Conservation (phyloP, 2,888 invertebrate species). For the Ectemnius cavifrons region DNA sequence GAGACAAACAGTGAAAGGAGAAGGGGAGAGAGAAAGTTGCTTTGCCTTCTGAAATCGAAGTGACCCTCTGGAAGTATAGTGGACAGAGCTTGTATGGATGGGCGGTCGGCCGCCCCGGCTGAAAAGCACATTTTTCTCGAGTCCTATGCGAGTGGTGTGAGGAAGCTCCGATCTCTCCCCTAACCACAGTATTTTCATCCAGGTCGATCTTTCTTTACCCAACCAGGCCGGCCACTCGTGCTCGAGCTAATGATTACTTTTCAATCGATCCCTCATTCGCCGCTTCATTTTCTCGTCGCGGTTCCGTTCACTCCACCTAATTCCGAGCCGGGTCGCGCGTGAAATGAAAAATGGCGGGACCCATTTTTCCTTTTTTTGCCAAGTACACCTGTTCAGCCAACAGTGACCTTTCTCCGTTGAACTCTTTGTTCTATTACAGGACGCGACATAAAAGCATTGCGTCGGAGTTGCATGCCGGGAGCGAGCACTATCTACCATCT, state of each 20-base stretch:
- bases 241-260: constrained; percentile 54
- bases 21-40: constrained; percentile 22
- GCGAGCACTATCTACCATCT: constrained; percentile 4
- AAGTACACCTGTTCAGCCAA: not conserved
- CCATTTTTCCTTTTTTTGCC: not conserved
- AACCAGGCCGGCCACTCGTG: constrained; percentile 16
- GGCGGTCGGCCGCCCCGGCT: constrained; percentile 61
- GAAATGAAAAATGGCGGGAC: too few relatives aligned
- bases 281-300: not conserved
- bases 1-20: constrained; percentile 33
- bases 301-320: not conserved
- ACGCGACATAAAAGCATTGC: constrained; percentile 6
- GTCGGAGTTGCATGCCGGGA: constrained; percentile 1
- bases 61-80: constrained; percentile 38
- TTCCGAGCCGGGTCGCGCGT: too few relatives aligned
- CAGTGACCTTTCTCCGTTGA: not conserved
- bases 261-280: constrained; percentile 40
- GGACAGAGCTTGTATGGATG: constrained; percentile 60
- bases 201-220: constrained; percentile 19
- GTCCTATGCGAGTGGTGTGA: constrained; percentile 38
- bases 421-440: not conserved
- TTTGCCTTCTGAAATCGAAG: constrained; percentile 45
- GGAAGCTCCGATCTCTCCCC: constrained; percentile 32
- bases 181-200: constrained; percentile 34
- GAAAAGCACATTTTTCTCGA: constrained; percentile 62